Percentiles rank a stretch among this genome's conserved stretches.
phyloP scores from a whole-genome alignment of 2,888 invertebrate genomes.

The Drosophila limbata region DNA sequence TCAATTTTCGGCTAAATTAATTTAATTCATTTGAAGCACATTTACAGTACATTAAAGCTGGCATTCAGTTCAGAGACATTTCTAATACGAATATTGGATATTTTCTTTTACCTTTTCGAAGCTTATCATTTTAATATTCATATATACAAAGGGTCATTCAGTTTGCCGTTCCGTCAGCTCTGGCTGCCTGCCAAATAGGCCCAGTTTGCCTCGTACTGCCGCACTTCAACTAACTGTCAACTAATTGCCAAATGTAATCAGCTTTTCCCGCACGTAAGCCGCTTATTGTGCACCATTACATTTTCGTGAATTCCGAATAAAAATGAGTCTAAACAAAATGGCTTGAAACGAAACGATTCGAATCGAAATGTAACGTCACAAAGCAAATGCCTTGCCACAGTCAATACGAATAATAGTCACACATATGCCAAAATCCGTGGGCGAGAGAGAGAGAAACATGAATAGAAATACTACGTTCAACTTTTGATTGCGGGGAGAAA shows the following conservation, averaged over 20 bases:
- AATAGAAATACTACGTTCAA: constrained; percentile 1
- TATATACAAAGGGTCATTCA: constrained; percentile 4
- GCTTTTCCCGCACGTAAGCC: constrained; percentile 71
- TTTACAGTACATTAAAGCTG: constrained; percentile 67
- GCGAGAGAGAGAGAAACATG: not conserved
- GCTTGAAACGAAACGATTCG: constrained; percentile 14
- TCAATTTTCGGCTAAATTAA: constrained; percentile 77
- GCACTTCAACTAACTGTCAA: constrained; percentile 61
- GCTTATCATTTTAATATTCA: constrained; percentile 25
- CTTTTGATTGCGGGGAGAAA: constrained; percentile 21
- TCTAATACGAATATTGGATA: constrained; percentile 7
- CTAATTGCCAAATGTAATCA: constrained; percentile 79
- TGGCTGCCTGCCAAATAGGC: constrained; percentile 19
- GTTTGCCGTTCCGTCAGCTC: not conserved
- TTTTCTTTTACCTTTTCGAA: constrained; percentile 2
- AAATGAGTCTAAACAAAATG: constrained; percentile 55
- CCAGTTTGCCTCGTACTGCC: not conserved
- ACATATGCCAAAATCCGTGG: constrained; percentile 30
- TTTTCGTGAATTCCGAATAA: constrained; percentile 63
- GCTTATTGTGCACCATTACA: constrained; percentile 75
- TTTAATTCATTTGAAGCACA: constrained; percentile 61
- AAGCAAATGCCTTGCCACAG: constrained; percentile 5
- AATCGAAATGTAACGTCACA: constrained; percentile 9
- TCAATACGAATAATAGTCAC: constrained; percentile 19
- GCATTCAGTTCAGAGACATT: constrained; percentile 15